A percentile compares a stretch with the other conserved stretches of the same genome.
Conservation (phyloP, 2,888 invertebrate genomes). For the Hoplodrina blanda region DNA sequence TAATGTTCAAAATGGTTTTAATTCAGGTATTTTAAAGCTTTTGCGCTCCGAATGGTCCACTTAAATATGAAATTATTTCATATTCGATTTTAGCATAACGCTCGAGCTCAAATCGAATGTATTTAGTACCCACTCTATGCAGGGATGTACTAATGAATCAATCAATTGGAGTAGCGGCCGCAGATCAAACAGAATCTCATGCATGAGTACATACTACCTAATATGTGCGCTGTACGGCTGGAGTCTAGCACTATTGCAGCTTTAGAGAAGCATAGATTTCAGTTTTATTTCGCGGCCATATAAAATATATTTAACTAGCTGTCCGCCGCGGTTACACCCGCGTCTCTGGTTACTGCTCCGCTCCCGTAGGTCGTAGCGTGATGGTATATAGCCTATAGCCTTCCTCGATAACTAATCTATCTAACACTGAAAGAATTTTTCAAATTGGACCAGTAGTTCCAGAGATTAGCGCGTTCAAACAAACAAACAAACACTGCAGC, state of each 20-base stretch:
- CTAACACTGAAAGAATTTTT: too few species aligned
- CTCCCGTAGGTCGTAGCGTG: too few species aligned
- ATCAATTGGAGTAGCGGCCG: constrained; percentile 42
- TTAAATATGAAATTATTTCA: constrained; percentile 14
- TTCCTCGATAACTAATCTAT: too few species aligned
- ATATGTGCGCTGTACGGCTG: constrained; percentile 11
- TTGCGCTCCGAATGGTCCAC: not conserved
- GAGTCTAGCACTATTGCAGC: not conserved
- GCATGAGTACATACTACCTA: constrained; percentile 35
- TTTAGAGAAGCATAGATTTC: not conserved
- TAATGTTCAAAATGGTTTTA: not conserved
- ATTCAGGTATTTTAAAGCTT: not conserved
- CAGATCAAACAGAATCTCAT: constrained; percentile 53
- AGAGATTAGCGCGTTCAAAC: too few species aligned
- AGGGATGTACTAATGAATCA: constrained; percentile 52
- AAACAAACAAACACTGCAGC: too few species aligned
- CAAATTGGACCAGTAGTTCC: too few species aligned
- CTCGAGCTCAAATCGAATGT: constrained; percentile 2
- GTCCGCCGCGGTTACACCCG: too few species aligned
- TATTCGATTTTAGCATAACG: not conserved
- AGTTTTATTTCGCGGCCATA: too few species aligned
- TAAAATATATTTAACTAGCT: too few species aligned
- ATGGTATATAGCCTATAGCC: too few species aligned
- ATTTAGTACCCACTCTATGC: constrained; percentile 43
- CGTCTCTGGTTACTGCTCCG: too few species aligned